Base-by-base conservation (phyloP, 2,888 invertebrate genomes). In the Cephus pulcher region DNA sequence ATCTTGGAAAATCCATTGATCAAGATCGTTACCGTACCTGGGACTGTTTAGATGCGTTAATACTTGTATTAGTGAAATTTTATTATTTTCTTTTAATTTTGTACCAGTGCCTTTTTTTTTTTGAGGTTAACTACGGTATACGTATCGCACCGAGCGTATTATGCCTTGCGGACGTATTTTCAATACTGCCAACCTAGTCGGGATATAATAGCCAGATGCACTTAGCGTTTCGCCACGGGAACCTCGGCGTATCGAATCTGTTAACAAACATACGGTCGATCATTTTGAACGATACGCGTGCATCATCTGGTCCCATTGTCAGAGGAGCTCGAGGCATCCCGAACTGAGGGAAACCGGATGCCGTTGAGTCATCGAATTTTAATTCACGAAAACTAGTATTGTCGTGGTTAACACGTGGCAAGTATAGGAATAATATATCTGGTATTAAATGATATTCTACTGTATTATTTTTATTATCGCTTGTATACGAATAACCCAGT, bases 191-290 rank as follows among this genome's bases (percentile, higher is more conserved):
- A 32, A 30, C 71, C 71, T 30, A 71, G 33, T 3, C 11, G 9
- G 56, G 40, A 74, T 71, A 76, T 77, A 73, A 78, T 80, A 75
- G 78, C 73, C 68, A 74, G 75, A 71, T 30, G 75, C 78, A 76
- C 79, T 88, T 86, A 87, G 84, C 84, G 84, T 85, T 88, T 88
- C 87, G 86, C 86, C 84, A 87, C 85, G 88, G 87, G 86, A 87
- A 86, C 84, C 85, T 74, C 84, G 82, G 83, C 85, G 84, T 87
- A 82, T 84, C 86, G 86, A 89, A 89, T 89, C 88, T 87, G 87
- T 88, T 85, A 87, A 87, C 88, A 88, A 89, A 88, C 88, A 88
- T 81, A 84, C 85, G 83, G 86, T 80, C 79, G 76, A 56, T 56
- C 83, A 81, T 81, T 81, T 83, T 82, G 9, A 56, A 56, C 56